A percentile compares a stretch with the other conserved stretches of the same genome.
These are phyloP conservation scores for Rhinolophus sinicus DNA, from an alignment of 2,113 vertebrate genomes.

Conservation along the genomic window DNA sequence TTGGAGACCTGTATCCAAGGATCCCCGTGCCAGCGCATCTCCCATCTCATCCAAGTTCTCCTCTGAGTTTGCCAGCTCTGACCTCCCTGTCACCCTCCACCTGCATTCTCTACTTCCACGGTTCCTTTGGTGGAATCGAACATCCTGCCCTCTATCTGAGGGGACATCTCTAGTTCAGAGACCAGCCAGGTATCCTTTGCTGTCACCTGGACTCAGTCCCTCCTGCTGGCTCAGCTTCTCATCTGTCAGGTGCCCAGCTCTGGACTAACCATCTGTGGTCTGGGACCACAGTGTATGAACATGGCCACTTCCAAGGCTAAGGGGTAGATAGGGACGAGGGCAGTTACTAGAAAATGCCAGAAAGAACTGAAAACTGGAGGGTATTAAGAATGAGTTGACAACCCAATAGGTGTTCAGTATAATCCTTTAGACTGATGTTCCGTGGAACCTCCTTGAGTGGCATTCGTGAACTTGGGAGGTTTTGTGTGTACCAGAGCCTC, in stretches of 20 bases:
- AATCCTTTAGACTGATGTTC: neutral
- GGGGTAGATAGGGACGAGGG: rapidly evolving
- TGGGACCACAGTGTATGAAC: neutral
- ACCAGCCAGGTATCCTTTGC: neutral
- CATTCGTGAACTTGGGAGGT: neutral
- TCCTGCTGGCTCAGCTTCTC: neutral
- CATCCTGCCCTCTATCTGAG: neutral
- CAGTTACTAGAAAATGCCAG: neutral
- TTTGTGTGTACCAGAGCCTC: neutral
- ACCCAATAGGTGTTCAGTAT: rapidly evolving
- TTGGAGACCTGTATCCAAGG: rapidly evolving
- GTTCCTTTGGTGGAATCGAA: neutral
- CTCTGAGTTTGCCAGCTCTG: neutral
- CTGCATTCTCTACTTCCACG: rapidly evolving
- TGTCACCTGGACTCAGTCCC: neutral
- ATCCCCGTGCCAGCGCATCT: neutral
- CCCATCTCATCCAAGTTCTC: neutral
- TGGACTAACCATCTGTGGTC: neutral
- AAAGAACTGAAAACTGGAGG: neutral
- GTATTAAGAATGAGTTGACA: neutral
- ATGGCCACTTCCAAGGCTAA: neutral
- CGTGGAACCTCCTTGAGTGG: too few species aligned
- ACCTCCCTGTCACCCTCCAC: neutral
- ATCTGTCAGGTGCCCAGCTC: neutral
- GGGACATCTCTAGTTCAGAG: neutral